Conservation (phyloP, 2,113 vertebrate species). For the Ramphastos sulfuratus region DNA sequence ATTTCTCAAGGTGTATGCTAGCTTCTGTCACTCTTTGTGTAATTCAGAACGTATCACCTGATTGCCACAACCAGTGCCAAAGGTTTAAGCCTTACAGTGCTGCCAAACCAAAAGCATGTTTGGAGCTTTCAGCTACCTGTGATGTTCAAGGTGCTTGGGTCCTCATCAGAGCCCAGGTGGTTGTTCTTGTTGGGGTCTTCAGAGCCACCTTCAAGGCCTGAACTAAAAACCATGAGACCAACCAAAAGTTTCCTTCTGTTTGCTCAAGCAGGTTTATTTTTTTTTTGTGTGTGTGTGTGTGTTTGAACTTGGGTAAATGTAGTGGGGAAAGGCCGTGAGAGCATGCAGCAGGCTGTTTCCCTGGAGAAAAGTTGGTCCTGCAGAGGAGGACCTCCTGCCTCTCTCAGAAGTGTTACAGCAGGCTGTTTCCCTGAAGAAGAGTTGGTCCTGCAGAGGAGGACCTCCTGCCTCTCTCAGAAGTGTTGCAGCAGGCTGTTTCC, state of each 20-base stretch:
- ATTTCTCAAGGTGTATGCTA: neutral
- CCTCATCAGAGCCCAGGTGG: neutral
- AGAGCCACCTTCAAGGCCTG: neutral
- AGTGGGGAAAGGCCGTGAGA: rapidly evolving
- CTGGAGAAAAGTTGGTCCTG: no score
- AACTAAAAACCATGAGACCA: neutral
- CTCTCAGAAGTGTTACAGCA: no score
- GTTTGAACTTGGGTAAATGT: neutral
- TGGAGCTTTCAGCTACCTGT: neutral
- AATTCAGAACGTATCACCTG: neutral
- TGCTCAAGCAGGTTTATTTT: neutral
- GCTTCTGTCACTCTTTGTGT: neutral
- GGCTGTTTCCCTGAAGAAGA: no score
- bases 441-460: no score
- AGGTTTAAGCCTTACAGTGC: neutral
- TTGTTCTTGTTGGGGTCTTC: neutral
- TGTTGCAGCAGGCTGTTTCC: no score
- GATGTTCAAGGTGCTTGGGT: neutral
- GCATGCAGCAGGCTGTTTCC: no score
- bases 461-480: no score
- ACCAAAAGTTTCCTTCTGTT: neutral
- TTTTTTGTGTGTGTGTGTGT: neutral
- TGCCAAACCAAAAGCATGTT: neutral
- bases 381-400: no score
- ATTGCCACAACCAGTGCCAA: neutral